phyloP scores from a whole-genome alignment of 2,888 invertebrate species.

The Pristionchus japonicus region DNA sequence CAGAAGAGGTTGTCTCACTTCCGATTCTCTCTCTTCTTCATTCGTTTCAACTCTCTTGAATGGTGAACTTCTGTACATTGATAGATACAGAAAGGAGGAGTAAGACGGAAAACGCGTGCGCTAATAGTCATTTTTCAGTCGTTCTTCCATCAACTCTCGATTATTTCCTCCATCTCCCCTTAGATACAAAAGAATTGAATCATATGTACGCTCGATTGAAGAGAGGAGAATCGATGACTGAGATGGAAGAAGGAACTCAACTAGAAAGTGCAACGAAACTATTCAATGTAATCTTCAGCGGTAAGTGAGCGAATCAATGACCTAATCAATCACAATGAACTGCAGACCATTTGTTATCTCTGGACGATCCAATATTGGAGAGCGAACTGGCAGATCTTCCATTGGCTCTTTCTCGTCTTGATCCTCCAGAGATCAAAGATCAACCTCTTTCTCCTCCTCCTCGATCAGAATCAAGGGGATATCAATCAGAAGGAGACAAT shows the following conservation, averaged over 20 bases:
- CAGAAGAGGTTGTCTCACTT: conserved; percentile 29
- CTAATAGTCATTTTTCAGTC: neutral
- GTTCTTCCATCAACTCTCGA: conserved; percentile 25
- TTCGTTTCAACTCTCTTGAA: neutral
- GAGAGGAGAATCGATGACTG: neutral
- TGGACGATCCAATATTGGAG: conserved; percentile 26
- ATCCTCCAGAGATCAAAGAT: conserved; percentile 18
- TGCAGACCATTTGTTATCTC: conserved; percentile 37
- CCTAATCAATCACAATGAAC: neutral
- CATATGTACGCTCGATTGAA: neutral
- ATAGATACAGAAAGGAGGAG: too few relatives aligned
- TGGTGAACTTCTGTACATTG: too few relatives aligned
- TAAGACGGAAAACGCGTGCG: too few relatives aligned
- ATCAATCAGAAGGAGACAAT: conserved; percentile 41
- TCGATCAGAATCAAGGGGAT: conserved; percentile 41
- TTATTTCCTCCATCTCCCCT: neutral
- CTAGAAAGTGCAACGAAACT: neutral
- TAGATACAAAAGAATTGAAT: conserved; percentile 3
- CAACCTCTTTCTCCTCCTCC: conserved; percentile 6
- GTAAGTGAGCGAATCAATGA: neutral
- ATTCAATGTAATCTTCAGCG: conserved; percentile 1
- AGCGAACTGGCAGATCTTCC: neutral
- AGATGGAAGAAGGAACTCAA: neutral
- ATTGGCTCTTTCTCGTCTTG: conserved; percentile 4
- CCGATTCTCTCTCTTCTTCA: neutral